Evolutionary conservation across 2,888 invertebrate species (phyloP), one percentile per base, ranked within the genome.

Genomic region (Hirtodrosophila confusa): DNA sequence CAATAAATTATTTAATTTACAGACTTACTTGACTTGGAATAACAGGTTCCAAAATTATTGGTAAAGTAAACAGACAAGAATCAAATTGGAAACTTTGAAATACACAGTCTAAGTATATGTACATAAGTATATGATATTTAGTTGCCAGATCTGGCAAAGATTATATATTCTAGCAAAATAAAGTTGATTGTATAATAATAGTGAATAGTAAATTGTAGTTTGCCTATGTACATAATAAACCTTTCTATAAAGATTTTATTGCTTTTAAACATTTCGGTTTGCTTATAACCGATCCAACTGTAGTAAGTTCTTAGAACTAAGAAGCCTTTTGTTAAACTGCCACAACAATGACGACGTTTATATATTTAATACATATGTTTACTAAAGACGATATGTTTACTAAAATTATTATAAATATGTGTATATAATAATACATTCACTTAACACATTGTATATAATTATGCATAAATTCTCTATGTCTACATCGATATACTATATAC

Each of bases 311-410:
- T 70, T 74, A 64, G 5, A 40, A 23, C 43, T 57, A 60, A 75
- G 75, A 83, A 83, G 80, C 84, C 78, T 75, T 69, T 75, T 66
- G 56, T 58, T 65, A 64, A 69, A 73, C 49, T 67, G 62, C 53
- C 64, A 64, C 74, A 76, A 75, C 57, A 48, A 75, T 62, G 64
- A 69, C 69, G 53, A 67, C 44, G 53, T 75, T 68, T 45, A 73
- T 73, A 53, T 63, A 60, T 53, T 47, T 75, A 54, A 63, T 62
- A 50, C 49, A 61, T 62, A 61, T 62, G 61, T 62, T 62, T 41
- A 62, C 62, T 62, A 62, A 43, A 62, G 62, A 61, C 62, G 62
- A 62, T 62, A 62, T 62, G 62, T 62, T 88, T 70, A 67, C 76
- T 70, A 73, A 82, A 80, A 78, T 56, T 72, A 69, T 63, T 37